Base-by-base conservation (phyloP, 2,888 invertebrate genomes). In the Chrysolina haemoptera region DNA sequence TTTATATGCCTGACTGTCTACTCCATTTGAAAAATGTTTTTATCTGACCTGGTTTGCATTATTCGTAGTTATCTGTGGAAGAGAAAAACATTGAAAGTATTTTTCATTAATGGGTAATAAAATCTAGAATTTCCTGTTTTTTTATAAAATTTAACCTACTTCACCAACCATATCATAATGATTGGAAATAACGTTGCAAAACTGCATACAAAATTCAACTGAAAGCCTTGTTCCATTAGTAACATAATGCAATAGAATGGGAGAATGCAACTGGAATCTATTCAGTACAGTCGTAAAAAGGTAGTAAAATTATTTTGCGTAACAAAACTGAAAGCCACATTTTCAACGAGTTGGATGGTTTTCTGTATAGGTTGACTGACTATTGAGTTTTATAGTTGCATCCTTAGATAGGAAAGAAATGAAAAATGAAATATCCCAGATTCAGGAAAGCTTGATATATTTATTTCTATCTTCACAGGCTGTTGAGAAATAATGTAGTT, bases 121-220 rank as follows among this genome's bases (percentile, higher is more conserved):
- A 59, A 59, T 35, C 27, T n/a, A 16, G 27, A 27, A 59, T 59
- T 27, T 59, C 59, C 59, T 59, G 59, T 35, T 59, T 59, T n/a
- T 59, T 59, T 27, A 16, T 35, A 1, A 59, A 22, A 11, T 22
- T 9, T 59, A 27, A n/a, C 59, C 59, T 59, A 27, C n/a, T 16
- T 35, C 14, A 35, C 12, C n/a, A 35, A 59, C 11, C 14, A 35
- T 59, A 18, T 20, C 20, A 14, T 20, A 53, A 59, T 59, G n/a
- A 27, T 27, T 10, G 6, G 27, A 27, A n/a, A 6, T 9, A 22
- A n/a, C 16, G 22, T 27, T 27, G 27, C 35, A 14, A 59, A 59
- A 59, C 6, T 59, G 59, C 5, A n/a, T 35, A 27, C 35, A 59
- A 27, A 27, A 27, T 27, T n/a, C 6, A 59, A 59, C 14, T 59